A percentile compares a stretch with the other conserved stretches of the same genome.
phyloP scores from a whole-genome alignment of 2,797 vertebrate genomes.

The Oreortyx pictus region DNA sequence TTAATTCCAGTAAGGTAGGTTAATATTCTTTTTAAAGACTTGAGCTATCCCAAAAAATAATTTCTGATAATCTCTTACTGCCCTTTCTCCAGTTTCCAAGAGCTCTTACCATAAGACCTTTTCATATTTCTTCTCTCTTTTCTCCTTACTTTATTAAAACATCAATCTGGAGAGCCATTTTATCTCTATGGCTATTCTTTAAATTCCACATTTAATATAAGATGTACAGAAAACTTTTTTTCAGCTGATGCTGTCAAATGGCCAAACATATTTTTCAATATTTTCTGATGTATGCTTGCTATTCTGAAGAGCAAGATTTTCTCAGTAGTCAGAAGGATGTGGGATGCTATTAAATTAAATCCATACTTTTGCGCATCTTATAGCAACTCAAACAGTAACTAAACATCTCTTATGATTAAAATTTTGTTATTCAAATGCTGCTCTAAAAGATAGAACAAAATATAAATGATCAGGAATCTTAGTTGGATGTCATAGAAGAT shows the following conservation, averaged over 20 bases:
- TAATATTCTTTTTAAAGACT: not conserved
- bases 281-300: not conserved
- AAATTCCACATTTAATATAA: not conserved
- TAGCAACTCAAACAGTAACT: not conserved
- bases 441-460: not conserved
- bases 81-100: not conserved
- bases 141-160: conserved; percentile 12
- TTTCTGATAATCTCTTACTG: not conserved
- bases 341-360: not conserved
- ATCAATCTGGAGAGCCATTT: conserved; percentile 1
- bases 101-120: not conserved
- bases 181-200: not conserved
- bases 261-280: not conserved
- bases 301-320: not conserved
- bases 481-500: not conserved
- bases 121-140: not conserved
- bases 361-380: not conserved
- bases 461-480: not conserved
- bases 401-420: not conserved
- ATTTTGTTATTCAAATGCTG: not conserved
- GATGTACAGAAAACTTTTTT: not conserved
- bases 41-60: not conserved
- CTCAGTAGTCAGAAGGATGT: not conserved
- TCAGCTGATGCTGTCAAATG: not conserved
- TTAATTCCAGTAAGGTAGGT: not conserved